Evolutionary conservation across 1,140 invertebrate species (phyloP).

Genomic region (Zaprionus taronus): DNA sequence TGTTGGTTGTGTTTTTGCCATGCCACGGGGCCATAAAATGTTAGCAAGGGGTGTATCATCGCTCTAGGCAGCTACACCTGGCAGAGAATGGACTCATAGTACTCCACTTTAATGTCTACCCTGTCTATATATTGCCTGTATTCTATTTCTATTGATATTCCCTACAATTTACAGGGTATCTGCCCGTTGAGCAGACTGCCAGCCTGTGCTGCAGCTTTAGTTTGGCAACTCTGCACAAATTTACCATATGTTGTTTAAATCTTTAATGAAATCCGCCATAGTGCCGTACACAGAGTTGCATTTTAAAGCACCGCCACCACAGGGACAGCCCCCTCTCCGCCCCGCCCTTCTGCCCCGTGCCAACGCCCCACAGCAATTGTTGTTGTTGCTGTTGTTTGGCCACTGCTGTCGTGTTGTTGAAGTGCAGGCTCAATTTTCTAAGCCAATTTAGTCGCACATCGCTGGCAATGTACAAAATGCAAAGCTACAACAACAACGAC

Average conservation of each 20-base stretch:
- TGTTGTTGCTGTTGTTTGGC: constrained; percentile 22
- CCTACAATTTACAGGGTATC: not conserved
- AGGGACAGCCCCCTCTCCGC: not conserved
- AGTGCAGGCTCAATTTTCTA: constrained; percentile 76
- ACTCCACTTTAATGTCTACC: not conserved
- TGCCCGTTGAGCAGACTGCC: not conserved
- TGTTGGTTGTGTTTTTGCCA: not conserved
- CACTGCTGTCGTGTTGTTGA: constrained; percentile 31
- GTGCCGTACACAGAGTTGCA: constrained; percentile 76
- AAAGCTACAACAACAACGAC: constrained; percentile 48
- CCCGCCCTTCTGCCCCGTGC: not conserved
- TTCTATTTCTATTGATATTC: too few relatives aligned
- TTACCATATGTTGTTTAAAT: constrained; percentile 81
- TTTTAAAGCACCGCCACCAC: constrained; percentile 62
- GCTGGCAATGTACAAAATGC: constrained; percentile 47
- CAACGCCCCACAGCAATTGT: constrained; percentile 13
- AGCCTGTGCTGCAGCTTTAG: constrained; percentile 4
- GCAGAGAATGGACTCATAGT: not conserved
- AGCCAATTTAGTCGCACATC: constrained; percentile 76
- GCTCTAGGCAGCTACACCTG: not conserved
- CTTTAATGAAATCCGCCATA: constrained; percentile 78
- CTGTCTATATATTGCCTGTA: not conserved
- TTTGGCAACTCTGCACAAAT: constrained; percentile 59
- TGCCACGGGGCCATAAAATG: not conserved
- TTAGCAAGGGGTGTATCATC: not conserved